Percentiles rank a stretch among this genome's conserved stretches.
Evolutionary conservation across 2,113 vertebrate species (phyloP).

Genomic region (Taxidea taxus): DNA sequence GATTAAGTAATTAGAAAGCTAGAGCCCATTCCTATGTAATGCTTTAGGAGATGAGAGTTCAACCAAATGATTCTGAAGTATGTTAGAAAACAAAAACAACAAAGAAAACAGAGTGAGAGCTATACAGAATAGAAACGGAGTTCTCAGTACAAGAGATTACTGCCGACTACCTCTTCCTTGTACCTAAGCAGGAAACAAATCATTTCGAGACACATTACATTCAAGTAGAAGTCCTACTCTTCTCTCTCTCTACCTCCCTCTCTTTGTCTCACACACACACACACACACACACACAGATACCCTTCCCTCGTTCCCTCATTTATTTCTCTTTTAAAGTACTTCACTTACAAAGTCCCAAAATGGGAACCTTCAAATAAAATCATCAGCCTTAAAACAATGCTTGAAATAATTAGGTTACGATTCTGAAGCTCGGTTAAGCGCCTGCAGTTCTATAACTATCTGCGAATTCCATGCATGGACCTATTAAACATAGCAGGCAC

Average conservation of each 20-base stretch:
- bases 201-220: not conserved
- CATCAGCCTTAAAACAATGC: conserved; percentile 73
- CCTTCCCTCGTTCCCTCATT: conserved; percentile 53
- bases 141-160: not conserved
- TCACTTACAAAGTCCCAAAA: conserved; percentile 74
- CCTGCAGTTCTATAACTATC: conserved; percentile 82
- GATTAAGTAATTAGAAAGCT: conserved; percentile 46
- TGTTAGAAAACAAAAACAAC: conserved; percentile 29
- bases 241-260: not conserved
- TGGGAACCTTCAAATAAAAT: conserved; percentile 74
- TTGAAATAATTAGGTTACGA: conserved; percentile 85
- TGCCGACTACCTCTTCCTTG: not conserved
- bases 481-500: conserved; percentile 88
- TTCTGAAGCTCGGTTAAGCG: conserved; percentile 80
- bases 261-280: not conserved
- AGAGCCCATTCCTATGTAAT: conserved; percentile 21
- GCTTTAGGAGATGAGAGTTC: conserved; percentile 44
- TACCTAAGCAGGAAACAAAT: not conserved
- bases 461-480: conserved; percentile 85
- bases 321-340: conserved; percentile 70
- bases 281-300: not conserved
- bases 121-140: not conserved
- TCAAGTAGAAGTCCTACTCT: not conserved
- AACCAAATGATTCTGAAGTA: conserved; percentile 37
- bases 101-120: not conserved